These are phyloP conservation scores for Hypena proboscidalis DNA, from an alignment of 2,888 invertebrate species.

Conservation along the genomic window DNA sequence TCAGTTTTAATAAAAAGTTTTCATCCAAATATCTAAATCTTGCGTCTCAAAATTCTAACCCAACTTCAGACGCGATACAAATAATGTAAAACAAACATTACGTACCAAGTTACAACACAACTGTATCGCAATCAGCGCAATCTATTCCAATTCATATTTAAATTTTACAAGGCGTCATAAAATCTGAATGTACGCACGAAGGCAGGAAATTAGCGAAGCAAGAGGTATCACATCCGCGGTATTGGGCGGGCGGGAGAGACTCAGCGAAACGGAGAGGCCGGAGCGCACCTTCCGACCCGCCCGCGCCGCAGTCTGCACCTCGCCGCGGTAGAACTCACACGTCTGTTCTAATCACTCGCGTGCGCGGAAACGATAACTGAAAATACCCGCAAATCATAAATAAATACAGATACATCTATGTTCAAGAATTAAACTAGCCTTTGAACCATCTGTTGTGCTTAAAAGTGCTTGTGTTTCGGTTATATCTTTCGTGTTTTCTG, in stretches of 20 bases:
- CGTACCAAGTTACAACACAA: not conserved
- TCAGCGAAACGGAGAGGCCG: constrained; percentile 42
- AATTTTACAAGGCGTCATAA: constrained; percentile 42
- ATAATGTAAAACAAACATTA: not conserved
- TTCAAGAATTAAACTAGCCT: constrained; percentile 20
- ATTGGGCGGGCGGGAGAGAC: constrained; percentile 59
- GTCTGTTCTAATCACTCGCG: too few species aligned
- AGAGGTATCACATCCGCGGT: constrained; percentile 53
- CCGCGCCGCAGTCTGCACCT: constrained; percentile 62
- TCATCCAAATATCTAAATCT: too few species aligned
- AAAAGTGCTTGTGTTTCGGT: constrained; percentile 35
- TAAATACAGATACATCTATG: constrained; percentile 30
- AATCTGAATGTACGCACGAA: constrained; percentile 34
- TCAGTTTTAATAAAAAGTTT: too few species aligned
- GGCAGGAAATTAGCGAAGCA: constrained; percentile 51
- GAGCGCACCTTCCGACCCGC: constrained; percentile 51
- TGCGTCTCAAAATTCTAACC: too few species aligned
- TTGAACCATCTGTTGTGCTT: constrained; percentile 14
- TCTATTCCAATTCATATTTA: constrained; percentile 39
- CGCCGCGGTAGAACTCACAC: too few species aligned
- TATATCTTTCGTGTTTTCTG: constrained; percentile 23
- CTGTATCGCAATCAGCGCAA: constrained; percentile 27
- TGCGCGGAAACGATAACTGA: constrained; percentile 24
- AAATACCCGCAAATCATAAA: constrained; percentile 33
- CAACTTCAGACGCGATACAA: not conserved